phyloP scores from a whole-genome alignment of 2,113 vertebrate species.

The Coptodon rendalli region DNA sequence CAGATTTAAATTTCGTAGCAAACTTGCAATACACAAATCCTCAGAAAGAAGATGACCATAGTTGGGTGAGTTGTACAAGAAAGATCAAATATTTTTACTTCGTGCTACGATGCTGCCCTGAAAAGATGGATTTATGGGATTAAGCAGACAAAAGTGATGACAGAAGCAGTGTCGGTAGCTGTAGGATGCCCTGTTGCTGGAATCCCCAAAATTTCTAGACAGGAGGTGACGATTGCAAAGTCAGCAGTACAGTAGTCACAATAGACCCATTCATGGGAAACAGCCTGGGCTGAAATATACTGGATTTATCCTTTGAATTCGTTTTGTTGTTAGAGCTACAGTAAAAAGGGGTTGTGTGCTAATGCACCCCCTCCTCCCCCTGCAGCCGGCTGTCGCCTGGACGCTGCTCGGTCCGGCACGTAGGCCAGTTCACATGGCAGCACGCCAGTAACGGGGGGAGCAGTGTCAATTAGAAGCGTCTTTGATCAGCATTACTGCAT shows the following conservation, averaged over 20 bases:
- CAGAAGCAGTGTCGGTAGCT: not conserved
- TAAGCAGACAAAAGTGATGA: not conserved
- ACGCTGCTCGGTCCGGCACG: constrained; percentile 25
- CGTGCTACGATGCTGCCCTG: not conserved
- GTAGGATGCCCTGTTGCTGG: not conserved
- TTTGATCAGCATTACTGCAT: constrained; percentile 23
- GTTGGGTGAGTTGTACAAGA: not conserved
- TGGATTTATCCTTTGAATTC: not conserved
- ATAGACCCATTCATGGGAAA: not conserved
- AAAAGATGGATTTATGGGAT: not conserved
- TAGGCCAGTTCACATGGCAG: constrained; percentile 38
- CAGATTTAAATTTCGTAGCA: rapidly evolving
- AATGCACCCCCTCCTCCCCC: not conserved
- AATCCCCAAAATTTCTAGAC: not conserved
- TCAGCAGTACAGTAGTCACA: not conserved
- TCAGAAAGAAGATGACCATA: not conserved
- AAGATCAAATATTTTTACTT: not conserved
- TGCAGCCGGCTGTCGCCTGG: not conserved
- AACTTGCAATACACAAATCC: not conserved
- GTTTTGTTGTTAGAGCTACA: not conserved
- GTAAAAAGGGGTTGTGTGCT: not conserved
- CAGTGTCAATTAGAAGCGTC: not conserved
- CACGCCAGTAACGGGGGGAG: not conserved
- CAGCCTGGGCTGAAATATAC: not conserved
- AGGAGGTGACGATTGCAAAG: not conserved